Evolutionary conservation across 92 coral and sea anemone species (phyloP).

Genomic region (Epizoanthus illoricatus): DNA sequence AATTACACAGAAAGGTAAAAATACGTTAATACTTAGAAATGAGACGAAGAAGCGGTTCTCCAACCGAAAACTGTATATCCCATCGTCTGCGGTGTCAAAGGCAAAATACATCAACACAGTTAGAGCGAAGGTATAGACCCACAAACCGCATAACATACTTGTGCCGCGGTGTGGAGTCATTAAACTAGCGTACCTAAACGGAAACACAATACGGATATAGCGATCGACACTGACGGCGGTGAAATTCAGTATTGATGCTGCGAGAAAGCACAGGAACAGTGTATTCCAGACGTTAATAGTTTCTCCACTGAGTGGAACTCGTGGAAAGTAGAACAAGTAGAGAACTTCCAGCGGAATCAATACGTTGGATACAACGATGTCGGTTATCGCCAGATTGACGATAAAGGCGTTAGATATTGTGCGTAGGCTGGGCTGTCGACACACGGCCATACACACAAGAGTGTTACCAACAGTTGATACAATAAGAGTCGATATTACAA

Average conservation of each 20-base stretch:
- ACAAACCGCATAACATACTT: constrained; percentile 22
- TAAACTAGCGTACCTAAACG: constrained; percentile 42
- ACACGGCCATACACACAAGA: constrained; percentile 48
- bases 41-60: constrained; percentile 43
- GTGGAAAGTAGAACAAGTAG: constrained; percentile 43
- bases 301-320: constrained; percentile 42
- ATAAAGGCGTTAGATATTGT: constrained; percentile 49
- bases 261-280: constrained; percentile 36
- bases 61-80: constrained; percentile 40
- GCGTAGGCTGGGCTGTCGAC: constrained; percentile 33
- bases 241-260: constrained; percentile 57
- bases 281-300: constrained; percentile 51
- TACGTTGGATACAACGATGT: constrained; percentile 38
- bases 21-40: constrained; percentile 48
- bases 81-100: constrained; percentile 47
- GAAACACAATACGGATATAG: constrained; percentile 51
- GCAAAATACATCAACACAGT: constrained; percentile 48
- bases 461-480: constrained; percentile 47
- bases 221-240: constrained; percentile 61
- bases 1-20: constrained; percentile 54
- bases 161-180: constrained; percentile 30
- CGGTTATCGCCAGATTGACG: constrained; percentile 54
- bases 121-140: constrained; percentile 40
- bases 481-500: constrained; percentile 28
- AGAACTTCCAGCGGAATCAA: constrained; percentile 48